Evolutionary conservation across 2,888 invertebrate species (phyloP).

Genomic region (Apamea crenata): DNA sequence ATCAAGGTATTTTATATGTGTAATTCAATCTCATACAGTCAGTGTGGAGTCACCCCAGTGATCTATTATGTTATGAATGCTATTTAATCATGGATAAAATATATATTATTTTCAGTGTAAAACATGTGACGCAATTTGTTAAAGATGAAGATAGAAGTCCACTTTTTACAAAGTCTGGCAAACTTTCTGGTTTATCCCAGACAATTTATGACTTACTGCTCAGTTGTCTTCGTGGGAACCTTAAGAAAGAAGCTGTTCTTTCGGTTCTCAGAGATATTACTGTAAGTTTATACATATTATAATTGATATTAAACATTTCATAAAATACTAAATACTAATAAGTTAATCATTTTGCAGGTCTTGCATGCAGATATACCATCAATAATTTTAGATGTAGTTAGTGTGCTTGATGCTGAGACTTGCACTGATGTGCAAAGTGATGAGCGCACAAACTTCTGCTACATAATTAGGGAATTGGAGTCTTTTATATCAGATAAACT

Average conservation of each 20-base stretch:
- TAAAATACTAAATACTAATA: background rate
- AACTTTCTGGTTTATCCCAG: slow-evolving; percentile 92
- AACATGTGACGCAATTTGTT: slow-evolving; percentile 91
- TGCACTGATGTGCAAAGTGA: slow-evolving; percentile 92
- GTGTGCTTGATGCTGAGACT: slow-evolving; percentile 96
- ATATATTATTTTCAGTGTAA: slow-evolving; percentile 88
- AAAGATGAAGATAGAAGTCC: slow-evolving; percentile 92
- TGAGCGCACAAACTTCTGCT: slow-evolving; percentile 94
- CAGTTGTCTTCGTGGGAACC: slow-evolving; percentile 93
- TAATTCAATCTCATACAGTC: background rate
- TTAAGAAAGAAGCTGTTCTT: slow-evolving; percentile 95
- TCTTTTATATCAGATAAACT: slow-evolving; percentile 96
- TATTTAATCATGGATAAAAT: background rate
- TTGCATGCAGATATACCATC: slow-evolving; percentile 95
- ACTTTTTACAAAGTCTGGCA: slow-evolving; percentile 91
- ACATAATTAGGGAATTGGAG: slow-evolving; percentile 94
- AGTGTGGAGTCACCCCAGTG: background rate
- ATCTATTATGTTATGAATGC: background rate
- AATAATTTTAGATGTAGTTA: slow-evolving; percentile 95
- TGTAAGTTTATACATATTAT: slow-evolving; percentile 88
- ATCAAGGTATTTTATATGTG: background rate
- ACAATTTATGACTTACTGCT: slow-evolving; percentile 95
- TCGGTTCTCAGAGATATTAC: slow-evolving; percentile 93
- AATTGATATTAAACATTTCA: background rate
- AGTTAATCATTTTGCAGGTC: slow-evolving; percentile 86